Conservation (phyloP, 2,797 vertebrate species). For the Hemibagrus guttatus region DNA sequence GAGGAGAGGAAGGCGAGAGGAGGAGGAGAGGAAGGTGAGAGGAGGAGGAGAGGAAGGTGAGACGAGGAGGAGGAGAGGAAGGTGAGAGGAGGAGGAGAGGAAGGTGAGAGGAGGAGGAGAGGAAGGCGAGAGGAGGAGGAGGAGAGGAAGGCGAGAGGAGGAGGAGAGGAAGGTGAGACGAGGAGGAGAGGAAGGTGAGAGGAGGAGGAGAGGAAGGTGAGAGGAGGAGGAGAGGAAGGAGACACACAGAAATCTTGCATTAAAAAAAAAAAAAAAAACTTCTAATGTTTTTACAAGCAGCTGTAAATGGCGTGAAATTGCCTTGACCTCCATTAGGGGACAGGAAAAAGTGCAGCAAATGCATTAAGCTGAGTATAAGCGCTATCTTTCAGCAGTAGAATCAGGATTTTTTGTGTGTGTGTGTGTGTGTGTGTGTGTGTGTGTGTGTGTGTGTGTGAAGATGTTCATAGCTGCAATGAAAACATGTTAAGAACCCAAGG, state of each 20-base stretch:
- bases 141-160: too few species aligned
- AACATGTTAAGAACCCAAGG: not conserved
- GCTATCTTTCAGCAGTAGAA: not conserved
- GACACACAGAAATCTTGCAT: not conserved
- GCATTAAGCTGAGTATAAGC: not conserved
- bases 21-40: too few species aligned
- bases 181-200: too few species aligned
- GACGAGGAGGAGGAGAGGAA: too few species aligned
- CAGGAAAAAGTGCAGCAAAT: slow-evolving; percentile 5
- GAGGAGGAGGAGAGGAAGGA: not conserved
- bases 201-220: too few species aligned
- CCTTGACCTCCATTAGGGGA: slow-evolving; percentile 17
- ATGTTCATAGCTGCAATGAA: not conserved
- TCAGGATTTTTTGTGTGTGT: not conserved
- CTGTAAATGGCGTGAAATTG: slow-evolving; percentile 22
- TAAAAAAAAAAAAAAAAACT: not conserved
- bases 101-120: too few species aligned
- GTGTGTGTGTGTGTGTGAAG: not conserved
- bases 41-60: too few species aligned
- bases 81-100: too few species aligned
- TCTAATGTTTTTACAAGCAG: slow-evolving; percentile 6
- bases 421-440: not conserved
- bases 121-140: too few species aligned
- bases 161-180: too few species aligned
- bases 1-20: too few species aligned